A percentile compares a stretch with the other conserved stretches of the same genome.
These are phyloP conservation scores for Priocnemis perturbator DNA, from an alignment of 2,888 invertebrate genomes.

Conservation along the genomic window DNA sequence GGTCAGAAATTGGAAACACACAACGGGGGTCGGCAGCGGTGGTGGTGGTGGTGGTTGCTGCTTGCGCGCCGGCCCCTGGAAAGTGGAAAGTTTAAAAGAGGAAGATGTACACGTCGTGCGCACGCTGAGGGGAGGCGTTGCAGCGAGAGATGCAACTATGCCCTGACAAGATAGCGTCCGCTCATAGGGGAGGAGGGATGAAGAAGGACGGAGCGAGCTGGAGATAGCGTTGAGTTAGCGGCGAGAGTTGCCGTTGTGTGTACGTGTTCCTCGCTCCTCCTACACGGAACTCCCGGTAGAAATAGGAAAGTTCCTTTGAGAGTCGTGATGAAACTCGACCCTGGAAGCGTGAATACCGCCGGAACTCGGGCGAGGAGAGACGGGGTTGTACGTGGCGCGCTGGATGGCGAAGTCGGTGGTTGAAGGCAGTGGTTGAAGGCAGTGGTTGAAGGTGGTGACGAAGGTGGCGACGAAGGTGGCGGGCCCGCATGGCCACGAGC, in stretches of 20 bases:
- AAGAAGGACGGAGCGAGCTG: constrained; percentile 11
- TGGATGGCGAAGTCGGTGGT: too few species aligned
- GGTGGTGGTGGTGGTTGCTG: too few species aligned
- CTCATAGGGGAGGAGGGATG: neutral
- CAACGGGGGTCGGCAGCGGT: too few species aligned
- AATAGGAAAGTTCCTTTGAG: constrained; percentile 28
- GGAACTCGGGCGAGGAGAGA: constrained; percentile 8
- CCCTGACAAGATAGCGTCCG: neutral
- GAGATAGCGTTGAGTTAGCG: neutral
- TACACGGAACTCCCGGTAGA: neutral
- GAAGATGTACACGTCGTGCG: neutral
- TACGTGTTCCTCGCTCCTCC: neutral
- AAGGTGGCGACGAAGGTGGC: neutral
- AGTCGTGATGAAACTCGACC: constrained; percentile 23
- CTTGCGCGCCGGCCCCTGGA: too few species aligned
- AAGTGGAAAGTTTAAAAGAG: constrained; percentile 7
- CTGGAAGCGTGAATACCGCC: constrained; percentile 8
- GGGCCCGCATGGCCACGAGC: constrained; percentile 3
- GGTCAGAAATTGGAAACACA: constrained; percentile 6
- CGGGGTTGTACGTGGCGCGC: neutral
- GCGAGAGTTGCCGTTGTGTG: neutral
- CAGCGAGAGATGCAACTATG: neutral
- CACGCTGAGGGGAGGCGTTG: neutral
- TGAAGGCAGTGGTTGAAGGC: too few species aligned
- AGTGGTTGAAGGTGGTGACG: too few species aligned